phyloP scores from a whole-genome alignment of 2,888 invertebrate genomes.

The Euphydryas editha region DNA sequence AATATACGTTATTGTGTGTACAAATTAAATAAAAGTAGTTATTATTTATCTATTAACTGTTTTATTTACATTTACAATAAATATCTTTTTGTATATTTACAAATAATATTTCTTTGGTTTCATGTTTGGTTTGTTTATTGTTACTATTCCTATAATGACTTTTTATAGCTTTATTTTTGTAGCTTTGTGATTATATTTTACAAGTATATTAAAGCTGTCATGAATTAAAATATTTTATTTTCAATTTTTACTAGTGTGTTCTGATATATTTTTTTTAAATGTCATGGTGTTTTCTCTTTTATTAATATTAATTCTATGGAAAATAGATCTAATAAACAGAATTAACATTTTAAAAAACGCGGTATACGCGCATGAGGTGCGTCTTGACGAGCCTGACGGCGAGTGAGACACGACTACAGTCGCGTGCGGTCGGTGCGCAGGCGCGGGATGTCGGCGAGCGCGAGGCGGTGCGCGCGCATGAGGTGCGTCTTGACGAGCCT shows the following conservation, averaged over 20 bases:
- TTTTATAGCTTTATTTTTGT: too few relatives aligned
- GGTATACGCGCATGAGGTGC: neutral
- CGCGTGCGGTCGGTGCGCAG: slow-evolving; percentile 55
- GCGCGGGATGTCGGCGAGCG: slow-evolving; percentile 66
- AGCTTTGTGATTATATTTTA: too few relatives aligned
- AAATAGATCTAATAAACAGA: too few relatives aligned
- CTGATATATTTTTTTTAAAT: too few relatives aligned
- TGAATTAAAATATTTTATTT: too few relatives aligned
- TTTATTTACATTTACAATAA: slow-evolving; percentile 10
- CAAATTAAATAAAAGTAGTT: slow-evolving; percentile 1
- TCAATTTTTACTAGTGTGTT: too few relatives aligned
- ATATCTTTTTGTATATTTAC: neutral
- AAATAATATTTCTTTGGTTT: neutral
- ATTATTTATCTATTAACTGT: slow-evolving; percentile 11
- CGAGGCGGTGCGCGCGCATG: slow-evolving; percentile 34
- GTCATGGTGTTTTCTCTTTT: too few relatives aligned
- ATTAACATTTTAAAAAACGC: too few relatives aligned
- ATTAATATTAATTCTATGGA: too few relatives aligned
- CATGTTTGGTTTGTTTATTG: neutral
- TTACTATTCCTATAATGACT: too few relatives aligned
- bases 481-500: neutral
- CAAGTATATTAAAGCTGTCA: too few relatives aligned
- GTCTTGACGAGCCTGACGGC: too few relatives aligned
- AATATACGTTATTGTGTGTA: slow-evolving; percentile 3
- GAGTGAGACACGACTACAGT: neutral